Conservation (phyloP, 2,797 vertebrate genomes). For the Pyrocephalus nanus region DNA sequence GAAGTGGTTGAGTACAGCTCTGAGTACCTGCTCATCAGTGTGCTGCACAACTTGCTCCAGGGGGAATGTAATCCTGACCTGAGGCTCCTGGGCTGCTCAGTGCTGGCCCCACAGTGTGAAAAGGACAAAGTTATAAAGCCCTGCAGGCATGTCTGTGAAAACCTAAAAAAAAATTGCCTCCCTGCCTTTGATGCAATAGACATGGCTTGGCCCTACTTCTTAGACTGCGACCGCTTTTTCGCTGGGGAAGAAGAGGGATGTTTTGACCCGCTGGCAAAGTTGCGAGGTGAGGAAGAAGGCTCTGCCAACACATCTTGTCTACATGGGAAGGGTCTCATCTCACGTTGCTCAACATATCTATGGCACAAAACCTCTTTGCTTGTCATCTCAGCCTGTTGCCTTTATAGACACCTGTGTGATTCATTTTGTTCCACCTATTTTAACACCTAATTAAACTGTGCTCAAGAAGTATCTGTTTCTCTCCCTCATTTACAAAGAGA, state of each 20-base stretch:
- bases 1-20: conserved; percentile 86
- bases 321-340: not conserved
- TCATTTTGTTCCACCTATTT: not conserved
- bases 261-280: conserved; percentile 84
- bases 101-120: conserved; percentile 88
- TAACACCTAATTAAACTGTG: not conserved
- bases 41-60: conserved; percentile 88
- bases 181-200: conserved; percentile 90
- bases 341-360: not conserved
- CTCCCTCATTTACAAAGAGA: not conserved
- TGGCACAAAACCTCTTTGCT: not conserved
- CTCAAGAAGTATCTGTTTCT: not conserved
- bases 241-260: conserved; percentile 87
- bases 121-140: conserved; percentile 80
- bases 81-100: conserved; percentile 89
- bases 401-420: not conserved
- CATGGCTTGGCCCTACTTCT: conserved; percentile 99
- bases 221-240: conserved; percentile 93
- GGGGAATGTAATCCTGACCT: conserved; percentile 94
- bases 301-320: not conserved
- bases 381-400: not conserved
- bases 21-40: conserved; percentile 91
- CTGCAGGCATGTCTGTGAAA: conserved; percentile 88
- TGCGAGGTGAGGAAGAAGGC: conserved; percentile 80
- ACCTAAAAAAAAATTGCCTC: conserved; percentile 81